These are phyloP conservation scores for Pyrocoelia pectoralis DNA, from an alignment of 2,888 invertebrate species.

Conservation along the genomic window DNA sequence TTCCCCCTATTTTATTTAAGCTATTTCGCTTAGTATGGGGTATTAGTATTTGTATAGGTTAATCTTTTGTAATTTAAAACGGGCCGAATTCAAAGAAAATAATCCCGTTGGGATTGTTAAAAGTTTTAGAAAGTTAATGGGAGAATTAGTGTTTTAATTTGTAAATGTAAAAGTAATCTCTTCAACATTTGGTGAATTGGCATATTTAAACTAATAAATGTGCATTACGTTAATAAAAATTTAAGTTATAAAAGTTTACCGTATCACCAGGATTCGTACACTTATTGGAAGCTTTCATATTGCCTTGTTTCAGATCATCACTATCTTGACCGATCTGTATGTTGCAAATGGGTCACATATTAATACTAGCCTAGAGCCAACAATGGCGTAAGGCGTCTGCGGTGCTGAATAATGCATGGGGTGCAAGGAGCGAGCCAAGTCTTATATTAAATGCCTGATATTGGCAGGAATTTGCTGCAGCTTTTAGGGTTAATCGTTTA, in stretches of 20 bases:
- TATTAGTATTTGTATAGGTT: slow-evolving; percentile 18
- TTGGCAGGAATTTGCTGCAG: slow-evolving; percentile 35
- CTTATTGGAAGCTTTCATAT: slow-evolving; percentile 13
- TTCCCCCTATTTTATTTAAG: not conserved
- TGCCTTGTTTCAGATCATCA: slow-evolving; percentile 18
- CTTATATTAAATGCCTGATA: slow-evolving; percentile 43
- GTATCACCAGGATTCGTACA: slow-evolving; percentile 17
- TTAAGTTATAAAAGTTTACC: slow-evolving; percentile 9
- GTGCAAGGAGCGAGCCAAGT: slow-evolving; percentile 38
- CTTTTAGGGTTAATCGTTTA: slow-evolving; percentile 32
- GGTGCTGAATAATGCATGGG: slow-evolving; percentile 41
- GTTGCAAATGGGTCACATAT: slow-evolving; percentile 38
- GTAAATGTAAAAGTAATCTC: slow-evolving; percentile 11
- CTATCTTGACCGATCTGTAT: slow-evolving; percentile 14
- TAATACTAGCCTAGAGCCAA: slow-evolving; percentile 34
- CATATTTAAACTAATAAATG: not conserved
- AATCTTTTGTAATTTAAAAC: slow-evolving; percentile 15
- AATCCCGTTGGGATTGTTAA: slow-evolving; percentile 1
- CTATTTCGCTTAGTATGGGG: not conserved
- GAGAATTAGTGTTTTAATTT: slow-evolving; percentile 15
- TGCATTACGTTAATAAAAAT: not conserved
- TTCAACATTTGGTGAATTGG: too few species aligned
- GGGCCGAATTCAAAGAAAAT: slow-evolving; percentile 15
- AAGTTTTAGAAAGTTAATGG: slow-evolving; percentile 6
- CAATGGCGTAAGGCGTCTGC: slow-evolving; percentile 36